Conservation (phyloP, 1,140 invertebrate species). For the Rhyzopertha dominica region DNA sequence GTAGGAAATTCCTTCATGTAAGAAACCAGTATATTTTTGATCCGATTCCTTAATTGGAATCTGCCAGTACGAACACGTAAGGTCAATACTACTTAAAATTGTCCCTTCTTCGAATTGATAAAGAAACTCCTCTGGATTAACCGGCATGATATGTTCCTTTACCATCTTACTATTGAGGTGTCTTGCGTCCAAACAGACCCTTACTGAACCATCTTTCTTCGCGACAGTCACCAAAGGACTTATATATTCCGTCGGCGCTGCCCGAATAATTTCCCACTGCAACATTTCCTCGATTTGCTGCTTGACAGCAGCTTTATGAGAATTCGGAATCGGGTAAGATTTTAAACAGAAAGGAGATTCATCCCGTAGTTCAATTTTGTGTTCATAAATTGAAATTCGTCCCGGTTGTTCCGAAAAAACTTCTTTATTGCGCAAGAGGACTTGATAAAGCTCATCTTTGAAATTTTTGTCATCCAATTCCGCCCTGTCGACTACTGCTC, state of each 20-base stretch:
- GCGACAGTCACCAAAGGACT: too few relatives aligned
- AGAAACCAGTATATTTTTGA: too few relatives aligned
- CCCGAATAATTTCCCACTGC: conserved; percentile 12
- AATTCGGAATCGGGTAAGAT: conserved; percentile 33
- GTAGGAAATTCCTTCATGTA: too few relatives aligned
- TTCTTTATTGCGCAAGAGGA: conserved; percentile 1
- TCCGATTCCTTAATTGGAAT: too few relatives aligned
- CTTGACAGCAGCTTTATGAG: conserved; percentile 22
- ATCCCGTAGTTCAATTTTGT: conserved; percentile 27
- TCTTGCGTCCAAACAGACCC: too few relatives aligned
- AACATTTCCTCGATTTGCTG: conserved; percentile 26
- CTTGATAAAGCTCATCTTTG: not conserved
- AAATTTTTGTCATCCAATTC: not conserved
- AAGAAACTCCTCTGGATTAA: too few relatives aligned
- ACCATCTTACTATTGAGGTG: too few relatives aligned
- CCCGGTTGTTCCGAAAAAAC: conserved; percentile 20
- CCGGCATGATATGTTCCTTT: too few relatives aligned
- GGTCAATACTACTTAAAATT: too few relatives aligned
- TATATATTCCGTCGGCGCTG: not conserved
- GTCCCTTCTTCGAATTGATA: too few relatives aligned
- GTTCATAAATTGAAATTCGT: conserved; percentile 21
- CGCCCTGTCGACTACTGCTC: not conserved
- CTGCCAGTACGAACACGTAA: too few relatives aligned
- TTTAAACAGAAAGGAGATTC: conserved; percentile 23
- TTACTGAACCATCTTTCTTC: too few relatives aligned